Base-by-base conservation (phyloP, 1,140 invertebrate genomes). In the Drosophila nasuta region DNA sequence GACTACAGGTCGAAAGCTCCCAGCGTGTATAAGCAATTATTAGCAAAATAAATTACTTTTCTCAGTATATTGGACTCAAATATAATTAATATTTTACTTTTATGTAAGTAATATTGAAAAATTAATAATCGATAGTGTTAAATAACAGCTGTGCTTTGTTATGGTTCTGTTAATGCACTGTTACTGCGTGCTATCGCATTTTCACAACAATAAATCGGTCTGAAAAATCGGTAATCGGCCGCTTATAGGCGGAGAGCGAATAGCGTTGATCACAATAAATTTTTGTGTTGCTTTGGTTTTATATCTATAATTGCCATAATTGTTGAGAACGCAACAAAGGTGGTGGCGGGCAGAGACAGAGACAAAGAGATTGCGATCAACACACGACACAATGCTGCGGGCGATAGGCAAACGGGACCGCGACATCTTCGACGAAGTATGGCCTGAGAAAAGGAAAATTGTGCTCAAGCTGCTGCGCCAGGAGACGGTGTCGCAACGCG, bases 371-470 rank as follows among this genome's bases (percentile, higher is more conserved):
- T 43, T 43, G 71, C 51, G 54, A 77, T 49, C 54, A 87, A 85
- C 74, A 89, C 66, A 63, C 54, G 82, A 85, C 74, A 89, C 66
- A 63, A 67, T 75, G 64, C 67, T 62, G 13, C 75, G 92, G 89
- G 90, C 89, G 57, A 92, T 81, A 72, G 91, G 79, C 59, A 89
- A 91, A 75, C 72, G 91, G 59, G 79, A 87, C 60, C 88, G 86
- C 79, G 82, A 87, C 49, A 87, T 87, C 51, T 99, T 99, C 94
- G 97, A 99, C 93, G 97, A 98, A 76, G 96, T 98, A 95, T 99
- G 98, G 98, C 97, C 97, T 52, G 94, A 94, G 70, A 99, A 99
- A 96, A 95, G 97, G 75, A 97, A 97, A 7, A 97, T 97, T 77
- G 97, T 99, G 46, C 93, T 98, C 52, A 98, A 99, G 70, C 71